Evolutionary conservation across 2,113 vertebrate genomes (phyloP).

Genomic region (Takifugu bimaculatus): DNA sequence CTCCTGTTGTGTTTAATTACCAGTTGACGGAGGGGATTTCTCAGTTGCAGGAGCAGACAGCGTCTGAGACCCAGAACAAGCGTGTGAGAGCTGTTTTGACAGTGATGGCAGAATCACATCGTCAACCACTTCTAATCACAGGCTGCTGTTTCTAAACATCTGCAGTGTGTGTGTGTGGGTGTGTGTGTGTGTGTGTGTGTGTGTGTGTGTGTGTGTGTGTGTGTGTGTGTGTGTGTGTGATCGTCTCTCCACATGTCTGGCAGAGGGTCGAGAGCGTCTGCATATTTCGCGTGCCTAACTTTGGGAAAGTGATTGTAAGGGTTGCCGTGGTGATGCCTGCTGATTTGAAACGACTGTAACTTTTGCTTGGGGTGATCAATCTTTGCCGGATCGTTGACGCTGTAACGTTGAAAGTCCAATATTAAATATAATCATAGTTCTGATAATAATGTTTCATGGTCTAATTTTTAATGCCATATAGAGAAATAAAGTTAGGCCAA

Average conservation of each 20-base stretch:
- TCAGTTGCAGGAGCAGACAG: conserved; percentile 49
- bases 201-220: conserved; percentile 4
- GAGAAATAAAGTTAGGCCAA: no score
- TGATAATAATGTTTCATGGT: no score
- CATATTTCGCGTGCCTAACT: conserved; percentile 42
- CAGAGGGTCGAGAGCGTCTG: conserved; percentile 3
- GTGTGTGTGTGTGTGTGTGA: conserved; percentile 1
- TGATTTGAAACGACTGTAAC: no score
- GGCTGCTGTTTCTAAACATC: conserved; percentile 17
- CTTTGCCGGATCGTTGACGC: no score
- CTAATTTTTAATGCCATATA: no score
- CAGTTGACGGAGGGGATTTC: conserved; percentile 61
- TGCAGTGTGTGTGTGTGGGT: conserved; percentile 4
- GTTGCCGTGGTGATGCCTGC: conserved; percentile 3
- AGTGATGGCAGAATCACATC: conserved; percentile 42
- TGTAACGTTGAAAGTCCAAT: no score
- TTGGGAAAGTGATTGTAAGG: conserved; percentile 26
- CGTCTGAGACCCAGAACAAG: background rate
- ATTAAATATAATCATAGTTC: no score
- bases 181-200: conserved; percentile 5
- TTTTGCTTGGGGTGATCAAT: no score
- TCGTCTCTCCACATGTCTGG: conserved; percentile 3
- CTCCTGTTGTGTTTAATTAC: conserved; percentile 57
- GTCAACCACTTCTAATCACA: conserved; percentile 30
- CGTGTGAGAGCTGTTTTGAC: conserved; percentile 27